Base-by-base conservation (phyloP, 2,888 invertebrate species). In the Fragum sueziense region DNA sequence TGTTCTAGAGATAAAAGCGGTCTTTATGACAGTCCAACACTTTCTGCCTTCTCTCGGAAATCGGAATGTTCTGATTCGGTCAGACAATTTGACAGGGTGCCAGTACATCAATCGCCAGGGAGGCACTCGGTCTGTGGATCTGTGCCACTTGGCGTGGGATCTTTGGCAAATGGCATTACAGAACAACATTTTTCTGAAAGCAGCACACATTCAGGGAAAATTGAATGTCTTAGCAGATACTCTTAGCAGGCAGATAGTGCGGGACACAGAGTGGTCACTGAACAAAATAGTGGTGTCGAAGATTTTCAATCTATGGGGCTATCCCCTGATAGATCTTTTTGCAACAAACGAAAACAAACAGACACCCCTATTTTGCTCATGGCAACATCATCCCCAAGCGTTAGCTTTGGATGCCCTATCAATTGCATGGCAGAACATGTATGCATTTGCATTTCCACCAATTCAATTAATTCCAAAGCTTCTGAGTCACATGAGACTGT, bases 351-450 rank as follows among this genome's bases (percentile, higher is more conserved):
- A 73, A 27, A 80, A 80, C 72, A 59, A 72, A n/a, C 31, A 80
- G 25, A 70, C 76, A 20, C 61, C 68, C 20, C 57, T 76, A 37
- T 72, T 76, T 76, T 80, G 80, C n/a, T 73, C 76, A 57, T 76
- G 80, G 70, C 29, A 69, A 20, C 74, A 69, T 31, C 67, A 80
- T 37, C 71, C 80, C 1, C 67, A 74, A 51, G 80, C 80, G 25
- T 70, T 67, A 29, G 80, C 76, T 17, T 33, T 70, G 67, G 74
- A 76, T 73, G 76, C 80, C 65, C 80, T 74, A 76, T 71, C 76
- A 74, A 51, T 76, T 59, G 52, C 70, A 54, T 79, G n/a, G n/a
- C n/a, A n/a, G n/a, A n/a, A n/a, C n/a, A n/a, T n/a, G n/a, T n/a
- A n/a, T n/a, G n/a, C n/a, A 0, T 79, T 70, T 71, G 79, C 74